Base-by-base conservation (phyloP, 1,140 invertebrate species). In the Pogonomyrmex californicus region DNA sequence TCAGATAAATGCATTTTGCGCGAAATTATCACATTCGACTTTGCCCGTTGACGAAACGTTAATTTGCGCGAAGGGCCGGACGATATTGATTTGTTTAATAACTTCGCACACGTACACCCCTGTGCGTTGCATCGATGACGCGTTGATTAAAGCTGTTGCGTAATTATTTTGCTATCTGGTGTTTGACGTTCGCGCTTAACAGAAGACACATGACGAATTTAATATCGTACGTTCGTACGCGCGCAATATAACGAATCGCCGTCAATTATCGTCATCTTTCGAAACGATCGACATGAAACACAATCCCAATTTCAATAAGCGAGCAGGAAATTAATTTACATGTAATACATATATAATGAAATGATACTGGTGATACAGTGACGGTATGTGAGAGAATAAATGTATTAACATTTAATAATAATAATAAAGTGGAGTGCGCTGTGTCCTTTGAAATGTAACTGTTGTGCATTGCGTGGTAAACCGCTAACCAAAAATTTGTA, bases 161-260 rank as follows among this genome's bases (percentile, higher is more conserved):
- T 75, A 83, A 83, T 83, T 75, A 83, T 83, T 83, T 83, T 83
- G 79, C 79, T 83, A 83, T 83, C 79, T 83, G 54, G 33, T 75
- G 44, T 83, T 83, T 83, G 68, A 56, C 41, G 68, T 47, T 41
- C 44, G 41, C 30, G 41, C 33, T 62, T 68, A 33, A 83, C 68
- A 30, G 68, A 83, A 83, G 54, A 83, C 68, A 73, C 54, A 47
- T 83, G 79, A 83, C 79, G 79, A 62, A 75, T 81, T 81, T 70
- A 81, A 81, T 83, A 83, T 71, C 38, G 30, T 23, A 33, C 51
- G 51, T 58, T 58, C 30, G 66, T 73, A 47, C 44, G n/a, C 12
- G 41, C 54, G 23, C 36, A 41, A n/a, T 30, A 79, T 36, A 73
- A 36, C 51, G 56, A 62, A 60, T 47, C 41, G 41, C 44, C 66